Conservation (phyloP, 2,888 invertebrate genomes). For the Orthosia incerta region DNA sequence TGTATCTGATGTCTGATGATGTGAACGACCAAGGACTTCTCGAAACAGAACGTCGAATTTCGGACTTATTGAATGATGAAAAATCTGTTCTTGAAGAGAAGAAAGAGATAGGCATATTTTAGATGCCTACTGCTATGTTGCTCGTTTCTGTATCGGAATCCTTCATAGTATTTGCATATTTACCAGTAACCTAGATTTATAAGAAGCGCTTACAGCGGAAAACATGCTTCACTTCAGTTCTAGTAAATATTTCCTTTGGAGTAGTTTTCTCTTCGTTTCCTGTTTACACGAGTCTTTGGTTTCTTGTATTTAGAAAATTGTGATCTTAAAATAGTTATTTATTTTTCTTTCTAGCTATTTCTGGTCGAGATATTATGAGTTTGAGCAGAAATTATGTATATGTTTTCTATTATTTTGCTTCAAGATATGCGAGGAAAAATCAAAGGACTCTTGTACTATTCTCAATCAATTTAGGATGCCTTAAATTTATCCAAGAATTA, state of each 20-base stretch:
- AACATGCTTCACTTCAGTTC: slow-evolving; percentile 6
- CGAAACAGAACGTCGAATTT: neutral
- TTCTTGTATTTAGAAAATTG: neutral
- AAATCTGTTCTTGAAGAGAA: neutral
- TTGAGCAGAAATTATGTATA: too few relatives aligned
- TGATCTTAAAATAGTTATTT: neutral
- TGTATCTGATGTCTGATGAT: too few relatives aligned
- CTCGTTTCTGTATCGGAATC: neutral
- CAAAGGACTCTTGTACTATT: neutral
- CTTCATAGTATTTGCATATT: neutral
- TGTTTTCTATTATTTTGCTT: neutral
- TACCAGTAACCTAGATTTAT: slow-evolving; percentile 25
- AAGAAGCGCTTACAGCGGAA: neutral
- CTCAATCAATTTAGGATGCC: too few relatives aligned
- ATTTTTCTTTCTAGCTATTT: neutral
- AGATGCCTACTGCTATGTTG: neutral
- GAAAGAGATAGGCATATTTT: neutral
- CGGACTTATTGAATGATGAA: neutral
- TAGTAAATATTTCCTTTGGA: neutral
- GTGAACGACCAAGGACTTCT: too few relatives aligned
- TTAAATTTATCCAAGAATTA: neutral
- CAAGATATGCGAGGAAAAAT: neutral
- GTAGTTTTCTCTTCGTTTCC: slow-evolving; percentile 23
- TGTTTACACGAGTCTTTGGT: neutral
- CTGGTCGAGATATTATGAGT: too few relatives aligned